These are phyloP conservation scores for Gandaritis pyraliata DNA, from an alignment of 2,888 invertebrate species.

Conservation along the genomic window DNA sequence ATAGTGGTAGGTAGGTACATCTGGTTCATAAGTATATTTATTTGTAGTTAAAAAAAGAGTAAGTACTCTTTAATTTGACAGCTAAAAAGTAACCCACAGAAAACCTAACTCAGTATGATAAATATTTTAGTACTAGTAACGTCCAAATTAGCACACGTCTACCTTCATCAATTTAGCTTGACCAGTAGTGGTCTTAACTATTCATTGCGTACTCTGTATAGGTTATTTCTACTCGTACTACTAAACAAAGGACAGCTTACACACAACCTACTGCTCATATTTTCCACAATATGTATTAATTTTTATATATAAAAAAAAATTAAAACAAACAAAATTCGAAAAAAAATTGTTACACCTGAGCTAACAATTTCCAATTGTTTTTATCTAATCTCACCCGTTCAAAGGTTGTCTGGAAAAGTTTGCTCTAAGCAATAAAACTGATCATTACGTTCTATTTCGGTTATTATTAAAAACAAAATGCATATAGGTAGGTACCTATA, in stretches of 20 bases:
- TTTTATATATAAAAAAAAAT: too few relatives aligned
- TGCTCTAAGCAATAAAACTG: too few relatives aligned
- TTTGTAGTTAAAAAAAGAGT: not conserved
- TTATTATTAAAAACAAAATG: too few relatives aligned
- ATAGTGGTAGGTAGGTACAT: not conserved
- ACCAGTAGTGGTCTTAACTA: constrained; percentile 26
- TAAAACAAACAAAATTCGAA: too few relatives aligned
- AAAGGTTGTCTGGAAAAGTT: too few relatives aligned
- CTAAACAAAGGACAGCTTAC: not conserved
- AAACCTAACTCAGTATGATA: not conserved
- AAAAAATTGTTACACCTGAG: too few relatives aligned
- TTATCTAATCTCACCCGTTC: too few relatives aligned
- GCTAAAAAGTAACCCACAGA: not conserved
- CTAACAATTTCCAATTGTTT: too few relatives aligned
- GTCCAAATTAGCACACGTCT: constrained; percentile 22
- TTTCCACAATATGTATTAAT: too few relatives aligned
- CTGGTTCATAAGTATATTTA: too few relatives aligned
- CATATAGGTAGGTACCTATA: too few relatives aligned
- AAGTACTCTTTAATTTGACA: not conserved
- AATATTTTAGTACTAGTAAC: constrained; percentile 21
- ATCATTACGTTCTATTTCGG: too few relatives aligned
- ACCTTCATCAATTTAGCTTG: constrained; percentile 29
- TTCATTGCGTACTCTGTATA: constrained; percentile 5
- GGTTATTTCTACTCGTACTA: not conserved
- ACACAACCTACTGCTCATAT: not conserved